These are phyloP conservation scores for Pomatostomus ruficeps DNA, from an alignment of 2,113 vertebrate genomes.

Conservation along the genomic window DNA sequence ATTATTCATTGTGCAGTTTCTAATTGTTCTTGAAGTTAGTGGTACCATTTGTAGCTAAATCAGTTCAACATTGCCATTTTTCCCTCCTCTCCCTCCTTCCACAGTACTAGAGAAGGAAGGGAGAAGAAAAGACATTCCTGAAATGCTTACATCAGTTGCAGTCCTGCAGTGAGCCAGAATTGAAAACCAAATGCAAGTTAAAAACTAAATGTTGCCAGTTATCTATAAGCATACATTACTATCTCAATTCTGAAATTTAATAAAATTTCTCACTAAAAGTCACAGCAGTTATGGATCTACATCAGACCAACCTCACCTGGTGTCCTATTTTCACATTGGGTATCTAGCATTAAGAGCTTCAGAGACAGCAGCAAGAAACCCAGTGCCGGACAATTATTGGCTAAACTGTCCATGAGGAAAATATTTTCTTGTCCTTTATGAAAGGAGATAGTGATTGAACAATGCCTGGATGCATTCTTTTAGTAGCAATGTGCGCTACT, in stretches of 20 bases:
- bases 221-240: background rate
- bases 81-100: background rate
- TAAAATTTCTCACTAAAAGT: background rate
- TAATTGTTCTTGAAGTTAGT: constrained; percentile 45
- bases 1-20: constrained; percentile 74
- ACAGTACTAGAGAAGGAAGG: background rate
- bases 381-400: background rate
- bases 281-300: background rate
- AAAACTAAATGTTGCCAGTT: background rate
- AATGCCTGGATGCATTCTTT: rapidly evolving
- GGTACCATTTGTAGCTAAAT: background rate
- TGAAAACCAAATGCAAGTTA: background rate
- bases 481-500: background rate
- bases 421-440: background rate
- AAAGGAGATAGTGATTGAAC: background rate
- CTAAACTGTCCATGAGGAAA: background rate
- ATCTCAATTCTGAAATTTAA: background rate
- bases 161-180: background rate
- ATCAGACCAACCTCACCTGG: background rate
- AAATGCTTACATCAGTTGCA: background rate
- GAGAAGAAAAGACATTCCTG: background rate
- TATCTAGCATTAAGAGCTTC: background rate
- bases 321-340: background rate
- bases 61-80: background rate
- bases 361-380: background rate